These are phyloP conservation scores for Sporophila hypoxantha DNA, from an alignment of 2,113 vertebrate genomes.

Conservation along the genomic window DNA sequence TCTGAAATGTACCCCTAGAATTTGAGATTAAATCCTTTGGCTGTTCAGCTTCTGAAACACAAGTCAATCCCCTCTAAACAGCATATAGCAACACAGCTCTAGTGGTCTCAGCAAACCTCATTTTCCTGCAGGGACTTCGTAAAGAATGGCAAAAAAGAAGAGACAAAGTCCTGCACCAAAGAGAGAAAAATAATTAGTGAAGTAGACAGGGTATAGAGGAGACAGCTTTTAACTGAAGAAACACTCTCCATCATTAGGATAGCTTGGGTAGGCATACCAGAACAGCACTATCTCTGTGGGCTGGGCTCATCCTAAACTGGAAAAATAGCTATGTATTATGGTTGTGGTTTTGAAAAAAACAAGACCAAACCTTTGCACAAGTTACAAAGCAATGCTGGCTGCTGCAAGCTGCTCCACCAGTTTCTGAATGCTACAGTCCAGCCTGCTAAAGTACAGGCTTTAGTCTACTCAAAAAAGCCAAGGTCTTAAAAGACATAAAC, in stretches of 20 bases:
- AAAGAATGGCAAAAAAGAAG: not conserved
- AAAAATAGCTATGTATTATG: not conserved
- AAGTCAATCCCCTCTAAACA: slow-evolving; percentile 38
- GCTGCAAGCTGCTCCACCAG: not conserved
- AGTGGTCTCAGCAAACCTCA: not conserved
- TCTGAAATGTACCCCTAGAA: slow-evolving; percentile 33
- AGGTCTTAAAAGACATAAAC: not conserved
- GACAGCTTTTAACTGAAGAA: slow-evolving; percentile 3
- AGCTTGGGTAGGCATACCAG: not conserved
- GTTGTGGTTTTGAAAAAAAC: not conserved
- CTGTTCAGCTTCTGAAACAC: slow-evolving; percentile 34
- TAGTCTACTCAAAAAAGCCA: not conserved
- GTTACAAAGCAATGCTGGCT: not conserved
- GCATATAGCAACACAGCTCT: slow-evolving; percentile 1
- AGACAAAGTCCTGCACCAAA: not conserved
- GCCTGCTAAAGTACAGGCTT: not conserved
- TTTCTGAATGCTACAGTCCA: not conserved
- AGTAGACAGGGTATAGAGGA: not conserved
- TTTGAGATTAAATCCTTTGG: slow-evolving; percentile 25
- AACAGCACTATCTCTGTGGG: not conserved
- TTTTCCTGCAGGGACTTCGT: not conserved
- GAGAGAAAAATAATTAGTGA: not conserved
- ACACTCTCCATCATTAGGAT: not conserved
- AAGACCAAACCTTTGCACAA: not conserved
- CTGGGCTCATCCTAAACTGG: not conserved